These are phyloP conservation scores for Dendroctonus ponderosae DNA, from an alignment of 1,140 invertebrate species.

Conservation along the genomic window DNA sequence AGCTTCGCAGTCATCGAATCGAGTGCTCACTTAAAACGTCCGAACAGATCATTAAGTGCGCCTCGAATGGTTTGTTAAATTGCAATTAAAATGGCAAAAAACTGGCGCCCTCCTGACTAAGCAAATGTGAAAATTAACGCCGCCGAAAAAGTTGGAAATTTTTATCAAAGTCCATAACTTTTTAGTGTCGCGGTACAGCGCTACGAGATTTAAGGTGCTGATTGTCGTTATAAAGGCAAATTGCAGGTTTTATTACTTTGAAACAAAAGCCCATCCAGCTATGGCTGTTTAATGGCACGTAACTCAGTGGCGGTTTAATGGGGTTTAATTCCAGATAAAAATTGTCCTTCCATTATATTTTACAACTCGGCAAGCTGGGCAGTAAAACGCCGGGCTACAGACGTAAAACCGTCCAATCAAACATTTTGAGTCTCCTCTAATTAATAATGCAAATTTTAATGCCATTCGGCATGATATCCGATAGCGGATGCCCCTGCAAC, in stretches of 20 bases:
- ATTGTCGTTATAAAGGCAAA: constrained; percentile 8
- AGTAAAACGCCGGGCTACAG: neutral
- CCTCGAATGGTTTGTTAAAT: no score
- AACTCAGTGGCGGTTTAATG: constrained; percentile 10
- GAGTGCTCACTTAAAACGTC: no score
- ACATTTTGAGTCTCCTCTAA: no score
- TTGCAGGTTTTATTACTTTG: constrained; percentile 5
- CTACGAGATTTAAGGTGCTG: constrained; percentile 7
- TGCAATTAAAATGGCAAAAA: neutral
- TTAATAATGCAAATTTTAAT: no score
- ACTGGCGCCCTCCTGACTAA: neutral
- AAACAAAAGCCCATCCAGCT: constrained; percentile 9
- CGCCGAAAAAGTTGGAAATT: constrained; percentile 6
- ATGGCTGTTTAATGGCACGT: constrained; percentile 11
- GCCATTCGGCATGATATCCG: no score
- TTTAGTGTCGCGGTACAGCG: constrained; percentile 3
- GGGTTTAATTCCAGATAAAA: constrained; percentile 8
- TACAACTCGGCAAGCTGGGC: neutral
- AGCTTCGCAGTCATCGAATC: no score
- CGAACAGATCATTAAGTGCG: no score
- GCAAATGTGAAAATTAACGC: constrained; percentile 8
- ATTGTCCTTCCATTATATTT: constrained; percentile 6
- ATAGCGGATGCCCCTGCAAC: neutral
- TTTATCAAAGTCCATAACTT: constrained; percentile 13
- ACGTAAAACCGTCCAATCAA: no score